Base-by-base conservation (phyloP, 2,797 vertebrate genomes). In the Aeoliscus strigatus region DNA sequence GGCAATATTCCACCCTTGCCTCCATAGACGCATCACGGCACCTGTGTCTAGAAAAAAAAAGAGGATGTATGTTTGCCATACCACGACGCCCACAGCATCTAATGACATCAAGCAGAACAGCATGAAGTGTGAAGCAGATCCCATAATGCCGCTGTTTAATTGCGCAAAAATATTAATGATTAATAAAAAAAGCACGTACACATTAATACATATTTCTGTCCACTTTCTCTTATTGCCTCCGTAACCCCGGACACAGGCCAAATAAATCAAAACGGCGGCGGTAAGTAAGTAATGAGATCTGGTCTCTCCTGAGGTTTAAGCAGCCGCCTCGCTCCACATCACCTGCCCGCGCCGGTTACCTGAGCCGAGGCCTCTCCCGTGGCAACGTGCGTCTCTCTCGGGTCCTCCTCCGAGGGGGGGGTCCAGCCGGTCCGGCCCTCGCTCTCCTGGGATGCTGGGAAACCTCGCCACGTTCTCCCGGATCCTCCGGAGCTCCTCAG, bases 331-430 rank as follows among this genome's bases (percentile, higher is more conserved):
- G 31, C 15, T 4, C 4, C 27, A 9, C 2, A 9, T 45, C 77
- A 70, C 76, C 79, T 77, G 64, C 48, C 38, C 31, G 26, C 24
- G 14, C 15, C 35, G 26, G n/a, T 81, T 87, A 90, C 88, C 88
- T 88, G 77, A 68, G 66, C 65, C 4, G 71, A 76, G 81, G 68
- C 79, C 82, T 86, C 83, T 86, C 70, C 80, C 82, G 71, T 74
- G 71, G 76, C 75, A 72, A 77, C 82, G 80, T 31, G 73, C 70
- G 55, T 70, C 77, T 77, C 82, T 78, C 66, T 79, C 73, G 60
- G 67, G 60, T 84, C 66, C 71, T 83, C 69, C 79, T 85, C 76
- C 74, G 42, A 71, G 80, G 79, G 70, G 42, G 73, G 80, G 79
- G 70, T 83, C 82, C 81, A 70, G 80, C 77, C 70, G 71, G 69